These are phyloP conservation scores for Eospalax fontanierii DNA, from an alignment of 2,797 vertebrate species.

Conservation along the genomic window DNA sequence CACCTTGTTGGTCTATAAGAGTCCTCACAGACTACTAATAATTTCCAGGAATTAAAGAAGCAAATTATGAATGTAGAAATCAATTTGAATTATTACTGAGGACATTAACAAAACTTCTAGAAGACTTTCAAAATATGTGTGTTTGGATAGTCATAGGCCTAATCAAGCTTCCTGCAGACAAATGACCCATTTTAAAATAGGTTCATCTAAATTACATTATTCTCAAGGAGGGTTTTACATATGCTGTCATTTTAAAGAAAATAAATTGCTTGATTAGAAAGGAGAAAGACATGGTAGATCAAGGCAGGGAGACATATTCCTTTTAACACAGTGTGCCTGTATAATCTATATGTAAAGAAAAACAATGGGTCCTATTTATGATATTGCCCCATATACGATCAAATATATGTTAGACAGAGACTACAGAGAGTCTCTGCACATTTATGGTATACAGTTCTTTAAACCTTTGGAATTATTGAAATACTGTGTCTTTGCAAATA, in stretches of 20 bases:
- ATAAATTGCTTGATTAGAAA: slow-evolving; percentile 73
- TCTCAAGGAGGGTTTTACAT: slow-evolving; percentile 61
- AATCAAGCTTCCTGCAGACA: slow-evolving; percentile 68
- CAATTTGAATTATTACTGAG: slow-evolving; percentile 58
- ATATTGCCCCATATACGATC: neutral
- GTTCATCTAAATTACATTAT: slow-evolving; percentile 65
- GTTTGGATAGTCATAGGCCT: slow-evolving; percentile 63
- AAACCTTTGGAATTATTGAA: neutral
- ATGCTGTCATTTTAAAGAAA: slow-evolving; percentile 67
- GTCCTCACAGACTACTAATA: slow-evolving; percentile 32
- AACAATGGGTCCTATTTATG: neutral
- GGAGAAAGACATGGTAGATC: slow-evolving; percentile 49
- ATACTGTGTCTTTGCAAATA: slow-evolving; percentile 30
- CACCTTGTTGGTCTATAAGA: neutral
- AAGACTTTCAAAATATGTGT: slow-evolving; percentile 53
- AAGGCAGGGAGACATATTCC: slow-evolving; percentile 31
- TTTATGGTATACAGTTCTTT: slow-evolving; percentile 1
- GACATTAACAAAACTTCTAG: slow-evolving; percentile 64
- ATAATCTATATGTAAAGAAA: neutral
- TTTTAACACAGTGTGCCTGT: slow-evolving; percentile 6
- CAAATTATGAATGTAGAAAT: slow-evolving; percentile 56
- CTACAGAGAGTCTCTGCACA: neutral
- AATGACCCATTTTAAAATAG: slow-evolving; percentile 69
- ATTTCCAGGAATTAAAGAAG: slow-evolving; percentile 55
- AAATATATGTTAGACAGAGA: neutral